phyloP scores from a whole-genome alignment of 2,113 vertebrate genomes.

The Crocuta crocuta region DNA sequence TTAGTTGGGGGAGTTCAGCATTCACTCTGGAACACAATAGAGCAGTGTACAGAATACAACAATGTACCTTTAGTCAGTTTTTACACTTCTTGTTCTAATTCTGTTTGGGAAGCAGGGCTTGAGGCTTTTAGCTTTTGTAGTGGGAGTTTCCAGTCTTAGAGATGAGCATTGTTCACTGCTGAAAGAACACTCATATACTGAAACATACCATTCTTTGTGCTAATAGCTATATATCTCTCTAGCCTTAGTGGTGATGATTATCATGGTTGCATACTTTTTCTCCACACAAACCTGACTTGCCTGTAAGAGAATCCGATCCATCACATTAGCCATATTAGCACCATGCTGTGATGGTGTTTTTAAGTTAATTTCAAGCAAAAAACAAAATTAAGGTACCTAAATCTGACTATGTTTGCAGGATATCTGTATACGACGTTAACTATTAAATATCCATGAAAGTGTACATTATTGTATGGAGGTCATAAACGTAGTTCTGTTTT shows the following conservation, averaged over 20 bases:
- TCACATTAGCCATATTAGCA: background rate
- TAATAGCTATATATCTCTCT: background rate
- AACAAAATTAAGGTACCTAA: background rate
- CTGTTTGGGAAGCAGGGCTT: background rate
- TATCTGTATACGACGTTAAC: background rate
- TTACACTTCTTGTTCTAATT: background rate
- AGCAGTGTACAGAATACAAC: background rate
- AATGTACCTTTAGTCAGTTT: background rate
- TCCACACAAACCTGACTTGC: background rate
- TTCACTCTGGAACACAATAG: background rate
- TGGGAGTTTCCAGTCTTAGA: background rate
- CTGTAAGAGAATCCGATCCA: background rate
- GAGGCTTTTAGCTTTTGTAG: background rate
- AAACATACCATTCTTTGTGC: background rate
- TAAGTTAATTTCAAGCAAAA: background rate
- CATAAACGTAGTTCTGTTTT: background rate
- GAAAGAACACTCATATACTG: background rate
- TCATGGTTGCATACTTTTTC: background rate
- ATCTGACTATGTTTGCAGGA: background rate
- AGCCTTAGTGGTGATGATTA: background rate
- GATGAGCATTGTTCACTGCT: background rate
- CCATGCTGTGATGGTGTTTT: background rate
- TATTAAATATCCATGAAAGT: background rate
- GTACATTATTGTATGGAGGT: background rate
- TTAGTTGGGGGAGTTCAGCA: background rate